phyloP scores from a whole-genome alignment of 92 coral and sea anemone genomes.

The Plumapathes pennacea region DNA sequence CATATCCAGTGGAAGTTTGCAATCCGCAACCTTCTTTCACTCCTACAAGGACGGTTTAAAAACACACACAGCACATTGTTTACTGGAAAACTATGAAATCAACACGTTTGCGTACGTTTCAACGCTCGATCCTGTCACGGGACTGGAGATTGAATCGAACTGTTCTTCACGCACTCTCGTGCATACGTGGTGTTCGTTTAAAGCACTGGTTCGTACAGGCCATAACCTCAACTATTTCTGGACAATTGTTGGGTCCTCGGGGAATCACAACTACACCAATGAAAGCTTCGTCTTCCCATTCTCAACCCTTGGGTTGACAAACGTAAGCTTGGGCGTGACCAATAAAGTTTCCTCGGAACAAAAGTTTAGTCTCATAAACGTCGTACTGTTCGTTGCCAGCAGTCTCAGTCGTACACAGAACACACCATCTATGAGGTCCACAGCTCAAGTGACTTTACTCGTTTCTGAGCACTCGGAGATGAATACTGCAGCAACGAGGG shows the following conservation, averaged over 20 bases:
- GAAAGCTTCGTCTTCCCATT: conserved; percentile 2
- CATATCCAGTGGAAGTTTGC: too few relatives aligned
- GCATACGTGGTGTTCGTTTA: conserved; percentile 22
- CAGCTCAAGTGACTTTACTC: too few relatives aligned
- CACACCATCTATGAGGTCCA: too few relatives aligned
- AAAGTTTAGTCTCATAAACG: too few relatives aligned
- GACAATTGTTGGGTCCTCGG: conserved; percentile 24
- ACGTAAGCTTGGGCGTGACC: conserved; percentile 8
- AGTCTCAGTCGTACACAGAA: too few relatives aligned
- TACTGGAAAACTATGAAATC: conserved; percentile 16
- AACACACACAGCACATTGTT: neutral
- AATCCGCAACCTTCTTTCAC: too few relatives aligned
- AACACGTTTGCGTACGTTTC: conserved; percentile 26
- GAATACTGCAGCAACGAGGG: too few relatives aligned
- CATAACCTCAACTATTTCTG: conserved; percentile 36
- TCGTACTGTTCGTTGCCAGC: too few relatives aligned
- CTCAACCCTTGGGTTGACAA: conserved; percentile 1
- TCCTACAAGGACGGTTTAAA: neutral
- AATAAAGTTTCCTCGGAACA: conserved; percentile 16
- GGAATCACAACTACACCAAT: neutral
- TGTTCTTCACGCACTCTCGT: conserved; percentile 21
- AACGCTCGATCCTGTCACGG: conserved; percentile 39
- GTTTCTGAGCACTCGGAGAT: too few relatives aligned
- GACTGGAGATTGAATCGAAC: conserved; percentile 15
- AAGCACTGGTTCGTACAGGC: conserved; percentile 17